Percentiles rank a stretch among this genome's conserved stretches.
phyloP scores from a whole-genome alignment of 2,113 vertebrate genomes.

The Ascaphus truei region DNA sequence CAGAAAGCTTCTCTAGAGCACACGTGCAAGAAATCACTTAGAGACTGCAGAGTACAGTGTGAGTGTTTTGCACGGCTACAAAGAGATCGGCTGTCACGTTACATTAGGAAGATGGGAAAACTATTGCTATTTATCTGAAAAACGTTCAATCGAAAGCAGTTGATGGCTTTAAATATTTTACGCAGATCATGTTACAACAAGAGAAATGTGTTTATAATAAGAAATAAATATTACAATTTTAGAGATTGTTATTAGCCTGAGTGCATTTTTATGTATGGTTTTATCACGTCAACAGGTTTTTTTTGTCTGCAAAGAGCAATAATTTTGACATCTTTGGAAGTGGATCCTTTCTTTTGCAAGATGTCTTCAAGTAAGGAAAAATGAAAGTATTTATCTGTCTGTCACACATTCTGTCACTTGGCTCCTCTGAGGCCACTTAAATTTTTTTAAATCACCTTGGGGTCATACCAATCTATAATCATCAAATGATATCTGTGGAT shows the following conservation, averaged over 20 bases:
- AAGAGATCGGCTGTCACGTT: neutral
- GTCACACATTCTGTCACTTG: constrained; percentile 16
- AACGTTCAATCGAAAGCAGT: neutral
- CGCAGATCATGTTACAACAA: neutral
- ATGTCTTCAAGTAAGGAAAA: constrained; percentile 3
- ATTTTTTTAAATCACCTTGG: constrained; percentile 2
- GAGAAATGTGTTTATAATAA: neutral
- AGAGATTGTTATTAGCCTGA: neutral
- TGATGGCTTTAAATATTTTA: neutral
- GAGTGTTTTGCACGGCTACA: neutral
- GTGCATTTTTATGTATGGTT: neutral
- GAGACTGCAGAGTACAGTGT: neutral
- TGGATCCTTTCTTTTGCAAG: constrained; percentile 10
- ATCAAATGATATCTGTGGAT: neutral
- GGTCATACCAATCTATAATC: constrained; percentile 25
- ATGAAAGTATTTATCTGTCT: constrained; percentile 6
- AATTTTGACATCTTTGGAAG: constrained; percentile 15
- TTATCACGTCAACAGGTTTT: constrained; percentile 1
- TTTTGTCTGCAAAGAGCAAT: neutral
- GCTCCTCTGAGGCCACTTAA: neutral
- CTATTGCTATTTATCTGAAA: neutral
- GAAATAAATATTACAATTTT: neutral
- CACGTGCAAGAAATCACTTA: neutral
- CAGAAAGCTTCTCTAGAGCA: too few relatives aligned
- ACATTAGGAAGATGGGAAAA: neutral